Base-by-base conservation (phyloP, 1,140 invertebrate genomes). In the Acromyrmex charruanus region DNA sequence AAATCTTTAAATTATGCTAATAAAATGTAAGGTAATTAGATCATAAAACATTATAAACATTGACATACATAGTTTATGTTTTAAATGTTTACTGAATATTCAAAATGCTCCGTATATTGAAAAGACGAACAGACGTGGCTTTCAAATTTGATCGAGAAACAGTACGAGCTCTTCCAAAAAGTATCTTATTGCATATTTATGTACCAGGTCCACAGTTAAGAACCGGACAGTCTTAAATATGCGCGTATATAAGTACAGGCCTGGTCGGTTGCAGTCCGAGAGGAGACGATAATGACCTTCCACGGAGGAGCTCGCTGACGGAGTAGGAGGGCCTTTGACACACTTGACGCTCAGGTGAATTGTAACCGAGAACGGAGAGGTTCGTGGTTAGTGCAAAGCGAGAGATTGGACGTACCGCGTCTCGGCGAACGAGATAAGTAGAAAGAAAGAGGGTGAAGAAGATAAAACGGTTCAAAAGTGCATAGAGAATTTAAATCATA, bases 291-390 rank as follows among this genome's bases (percentile, higher is more conserved):
- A 94, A 95, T 95, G 94, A 95, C 94, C 94, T 95, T 95, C 94
- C 92, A 88, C 90, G 94, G 92, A 87, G 91, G 87, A 92, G 89
- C 87, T 88, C 85, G 89, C 39, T 58, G 86, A 85, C 77, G 92
- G 94, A 95, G 95, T 95, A 95, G 95, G 95, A 95, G 95, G 91
- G 91, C 90, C 92, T 95, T 93, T 95, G 94, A 95, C 95, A 95
- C 92, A 95, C 95, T 95, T 95, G 94, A 92, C 90, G 92, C 92
- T 92, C 89, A 88, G 87, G 90, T 94, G 92, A 93, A 94, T 94
- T 93, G 93, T 93, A 94, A 92, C 89, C 92, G 88, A 91, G 91
- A 91, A 87, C 87, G 81, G 87, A 92, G 91, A 89, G 88, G 86
- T 89, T 89, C 90, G 90, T 92, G 92, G 93, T 95, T 95, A 95